Evolutionary conservation across 2,113 vertebrate genomes (phyloP), one percentile per base, ranked within the genome.

Genomic region (Mandrillus leucophaeus): DNA sequence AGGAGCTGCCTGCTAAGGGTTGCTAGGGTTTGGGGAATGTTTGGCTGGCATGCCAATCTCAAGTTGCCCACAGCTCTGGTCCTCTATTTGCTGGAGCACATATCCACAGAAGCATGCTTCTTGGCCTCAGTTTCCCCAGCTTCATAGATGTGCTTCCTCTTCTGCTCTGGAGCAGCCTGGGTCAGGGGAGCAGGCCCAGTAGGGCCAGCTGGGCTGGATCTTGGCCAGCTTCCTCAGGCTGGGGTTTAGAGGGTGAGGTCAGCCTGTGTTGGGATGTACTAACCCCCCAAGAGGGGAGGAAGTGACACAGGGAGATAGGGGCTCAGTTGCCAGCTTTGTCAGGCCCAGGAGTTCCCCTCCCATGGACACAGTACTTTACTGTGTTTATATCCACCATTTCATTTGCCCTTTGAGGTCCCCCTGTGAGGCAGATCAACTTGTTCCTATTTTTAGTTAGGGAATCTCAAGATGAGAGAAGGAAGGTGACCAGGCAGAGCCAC

Each of bases 301-400:
- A 23, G 43, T 11, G 8, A 57, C 8, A 1, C 0, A 4, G 52
- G 45, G 57, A 72, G 14, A 3, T 4, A 2, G 0, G 2, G 68
- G 11, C 50, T 22, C 27, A 8, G 66, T 4, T 16, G 45, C 72
- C 12, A 40, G 52, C 52, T 48, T 10, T 45, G 30, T n/a, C 14
- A 8, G 64, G 8, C 38, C 72, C 12, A 3, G 38, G 18, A 93
- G 22, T 35, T 72, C 10, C 7, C 30, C 32, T 61, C 11, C 50
- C 1, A 2, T 27, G 8, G 59, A 38, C 72, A 22, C 32, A 23
- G 70, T 23, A 50, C 45, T 57, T 94, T 13, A 32, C 11, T 0
- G 2, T 48, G 40, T 48, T 70, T 8, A 2, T 11, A 30, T 5
- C 64, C 9, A 30, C 12, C 38, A 30, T 79, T n/a, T 64, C 30